Conservation (phyloP, 2,113 vertebrate genomes). For the Calonectris borealis region DNA sequence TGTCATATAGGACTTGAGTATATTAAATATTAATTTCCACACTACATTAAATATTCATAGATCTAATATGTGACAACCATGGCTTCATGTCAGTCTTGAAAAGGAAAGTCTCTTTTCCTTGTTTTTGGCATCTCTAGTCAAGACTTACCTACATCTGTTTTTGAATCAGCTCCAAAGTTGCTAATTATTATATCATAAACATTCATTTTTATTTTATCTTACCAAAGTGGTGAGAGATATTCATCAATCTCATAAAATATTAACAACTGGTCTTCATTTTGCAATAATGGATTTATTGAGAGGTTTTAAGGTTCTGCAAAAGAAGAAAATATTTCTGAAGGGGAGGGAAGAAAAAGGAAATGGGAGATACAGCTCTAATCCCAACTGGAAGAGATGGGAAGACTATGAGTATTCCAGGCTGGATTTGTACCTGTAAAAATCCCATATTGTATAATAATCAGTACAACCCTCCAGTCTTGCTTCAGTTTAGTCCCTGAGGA, state of each 20-base stretch:
- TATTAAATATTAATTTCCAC: slow-evolving; percentile 63
- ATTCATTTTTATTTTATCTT: slow-evolving; percentile 16
- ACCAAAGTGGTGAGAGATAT: not conserved
- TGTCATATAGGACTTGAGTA: not conserved
- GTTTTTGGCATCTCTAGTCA: slow-evolving; percentile 6
- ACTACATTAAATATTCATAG: slow-evolving; percentile 39
- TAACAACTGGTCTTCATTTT: not conserved
- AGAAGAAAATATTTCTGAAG: not conserved
- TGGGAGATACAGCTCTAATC: not conserved
- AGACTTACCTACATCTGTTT: not conserved
- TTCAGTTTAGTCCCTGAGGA: not conserved
- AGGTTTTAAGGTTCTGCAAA: not conserved
- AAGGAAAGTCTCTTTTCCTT: not conserved
- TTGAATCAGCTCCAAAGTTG: slow-evolving; percentile 25
- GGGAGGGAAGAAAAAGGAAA: not conserved
- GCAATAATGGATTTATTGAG: not conserved
- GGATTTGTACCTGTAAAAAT: not conserved
- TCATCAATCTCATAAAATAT: not conserved
- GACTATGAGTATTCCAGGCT: not conserved
- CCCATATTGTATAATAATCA: not conserved
- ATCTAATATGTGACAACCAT: not conserved
- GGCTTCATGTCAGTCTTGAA: slow-evolving; percentile 22
- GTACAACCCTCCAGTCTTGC: not conserved
- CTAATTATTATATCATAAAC: slow-evolving; percentile 39
- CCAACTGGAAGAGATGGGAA: not conserved